Conservation (phyloP, 1,140 invertebrate species). For the Drosophila lini region DNA sequence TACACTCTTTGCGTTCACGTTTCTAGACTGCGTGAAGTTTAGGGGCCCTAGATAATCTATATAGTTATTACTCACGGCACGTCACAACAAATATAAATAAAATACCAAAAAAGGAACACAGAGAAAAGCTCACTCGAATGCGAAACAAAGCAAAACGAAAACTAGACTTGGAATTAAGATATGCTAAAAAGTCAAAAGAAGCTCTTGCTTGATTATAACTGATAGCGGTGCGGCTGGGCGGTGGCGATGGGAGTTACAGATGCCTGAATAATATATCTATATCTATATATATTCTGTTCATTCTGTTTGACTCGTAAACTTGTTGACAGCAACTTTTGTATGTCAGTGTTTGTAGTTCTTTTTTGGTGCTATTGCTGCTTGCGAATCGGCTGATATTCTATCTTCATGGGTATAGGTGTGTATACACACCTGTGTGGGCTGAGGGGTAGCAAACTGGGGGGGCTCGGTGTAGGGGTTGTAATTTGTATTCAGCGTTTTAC, state of each 20-base stretch:
- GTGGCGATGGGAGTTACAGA: slow-evolving; percentile 12
- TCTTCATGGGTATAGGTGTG: slow-evolving; percentile 41
- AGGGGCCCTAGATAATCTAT: slow-evolving; percentile 49
- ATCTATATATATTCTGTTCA: neutral
- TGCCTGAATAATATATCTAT: neutral
- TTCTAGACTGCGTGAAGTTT: slow-evolving; percentile 24
- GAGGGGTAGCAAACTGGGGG: slow-evolving; percentile 29
- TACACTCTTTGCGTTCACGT: slow-evolving; percentile 30
- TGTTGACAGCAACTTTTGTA: slow-evolving; percentile 72
- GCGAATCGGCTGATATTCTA: slow-evolving; percentile 76
- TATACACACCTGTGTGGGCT: slow-evolving; percentile 13
- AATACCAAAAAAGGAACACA: slow-evolving; percentile 41
- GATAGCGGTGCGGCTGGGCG: slow-evolving; percentile 9
- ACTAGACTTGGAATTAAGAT: slow-evolving; percentile 76
- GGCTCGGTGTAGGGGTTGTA: slow-evolving; percentile 56
- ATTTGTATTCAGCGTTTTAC: slow-evolving; percentile 77
- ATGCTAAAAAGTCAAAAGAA: slow-evolving; percentile 72
- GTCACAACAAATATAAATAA: slow-evolving; percentile 73
- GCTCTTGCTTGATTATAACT: slow-evolving; percentile 55
- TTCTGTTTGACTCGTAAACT: slow-evolving; percentile 58
- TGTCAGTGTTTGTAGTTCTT: slow-evolving; percentile 35
- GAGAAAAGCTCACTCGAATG: slow-evolving; percentile 22
- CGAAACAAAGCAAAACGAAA: slow-evolving; percentile 52
- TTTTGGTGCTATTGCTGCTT: slow-evolving; percentile 50
- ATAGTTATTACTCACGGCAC: slow-evolving; percentile 79